Base-by-base conservation (phyloP, 2,113 vertebrate genomes). In the Desmodus rotundus region DNA sequence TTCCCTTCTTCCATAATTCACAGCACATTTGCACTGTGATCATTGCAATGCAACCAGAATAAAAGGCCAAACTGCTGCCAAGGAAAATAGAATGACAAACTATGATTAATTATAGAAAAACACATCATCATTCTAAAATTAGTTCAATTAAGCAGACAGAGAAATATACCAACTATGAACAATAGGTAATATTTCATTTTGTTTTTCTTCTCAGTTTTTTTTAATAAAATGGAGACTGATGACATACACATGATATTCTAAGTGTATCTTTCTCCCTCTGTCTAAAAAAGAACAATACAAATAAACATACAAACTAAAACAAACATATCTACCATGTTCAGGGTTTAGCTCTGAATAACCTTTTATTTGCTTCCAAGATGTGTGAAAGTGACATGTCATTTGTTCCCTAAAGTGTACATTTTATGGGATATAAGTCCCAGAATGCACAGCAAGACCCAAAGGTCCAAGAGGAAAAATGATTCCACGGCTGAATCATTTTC, bases 61-160 rank as follows among this genome's bases (percentile, higher is more conserved):
- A 70, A 89, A 88, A 80, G 67, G 41, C 7, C 31, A 89, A 94
- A 84, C 16, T 63, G 22, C 47, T 92, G 33, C 38, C 85, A 83
- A 83, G 54, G 41, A 92, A 95, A 96, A 86, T 47, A 70, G 28
- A 80, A 85, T 85, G 50, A 87, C 38, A 88, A 54, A 41, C 26
- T 54, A 86, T 89, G 36, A 96, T 72, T 92, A 76, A 88, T 96
- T 90, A 88, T 58, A 95, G 38, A 85, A 94, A 70, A 96, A 76
- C 10, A 74, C 24, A 50, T n/a, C 33, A 16, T 90, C 81, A 90
- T 78, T 92, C 33, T 89, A 83, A 87, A 87, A 91, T 47, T 76
- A 28, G 56, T 88, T 92, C 24, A 94, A 61, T 56, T 92, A 96
- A 77, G 52, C 63, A 63, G 47, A 84, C 16, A 86, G 31, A 87